Percentiles rank a stretch among this genome's conserved stretches.
Conservation (phyloP, 2,113 vertebrate species). For the Potamarius usumacintae region DNA sequence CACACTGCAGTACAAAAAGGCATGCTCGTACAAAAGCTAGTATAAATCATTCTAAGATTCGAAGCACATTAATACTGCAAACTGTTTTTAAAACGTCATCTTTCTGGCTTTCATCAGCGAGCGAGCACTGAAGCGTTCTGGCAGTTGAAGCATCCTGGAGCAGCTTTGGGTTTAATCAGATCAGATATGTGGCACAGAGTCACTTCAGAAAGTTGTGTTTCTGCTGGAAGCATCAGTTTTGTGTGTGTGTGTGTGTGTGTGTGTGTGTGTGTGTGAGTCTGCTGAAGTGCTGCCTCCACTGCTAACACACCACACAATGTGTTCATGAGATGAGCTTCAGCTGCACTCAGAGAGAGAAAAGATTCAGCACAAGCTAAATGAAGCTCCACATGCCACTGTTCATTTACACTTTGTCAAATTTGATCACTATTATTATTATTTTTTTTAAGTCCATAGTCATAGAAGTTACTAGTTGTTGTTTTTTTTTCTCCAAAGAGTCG, state of each 20-base stretch:
- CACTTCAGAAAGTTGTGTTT: conserved; percentile 29
- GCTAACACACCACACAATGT: conserved; percentile 13
- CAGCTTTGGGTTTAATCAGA: conserved; percentile 16
- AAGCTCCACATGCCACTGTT: neutral
- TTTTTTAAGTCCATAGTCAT: neutral
- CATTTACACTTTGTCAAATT: neutral
- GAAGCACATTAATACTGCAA: neutral
- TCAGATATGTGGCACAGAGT: conserved; percentile 37
- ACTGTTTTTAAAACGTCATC: neutral
- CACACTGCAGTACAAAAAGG: neutral
- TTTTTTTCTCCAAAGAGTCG: neutral
- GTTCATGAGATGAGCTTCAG: conserved; percentile 3
- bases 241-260: neutral
- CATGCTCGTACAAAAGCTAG: neutral
- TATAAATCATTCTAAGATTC: neutral
- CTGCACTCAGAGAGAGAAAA: neutral
- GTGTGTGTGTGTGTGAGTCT: conserved; percentile 20
- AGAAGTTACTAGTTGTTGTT: neutral
- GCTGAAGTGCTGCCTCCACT: neutral
- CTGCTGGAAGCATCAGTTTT: conserved; percentile 5
- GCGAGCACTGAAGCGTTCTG: conserved; percentile 18
- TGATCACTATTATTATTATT: neutral
- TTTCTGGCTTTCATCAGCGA: conserved; percentile 42
- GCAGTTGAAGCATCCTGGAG: conserved; percentile 41
- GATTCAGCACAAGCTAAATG: neutral